phyloP scores from a whole-genome alignment of 2,888 invertebrate genomes.

The Pterostichus madidus region DNA sequence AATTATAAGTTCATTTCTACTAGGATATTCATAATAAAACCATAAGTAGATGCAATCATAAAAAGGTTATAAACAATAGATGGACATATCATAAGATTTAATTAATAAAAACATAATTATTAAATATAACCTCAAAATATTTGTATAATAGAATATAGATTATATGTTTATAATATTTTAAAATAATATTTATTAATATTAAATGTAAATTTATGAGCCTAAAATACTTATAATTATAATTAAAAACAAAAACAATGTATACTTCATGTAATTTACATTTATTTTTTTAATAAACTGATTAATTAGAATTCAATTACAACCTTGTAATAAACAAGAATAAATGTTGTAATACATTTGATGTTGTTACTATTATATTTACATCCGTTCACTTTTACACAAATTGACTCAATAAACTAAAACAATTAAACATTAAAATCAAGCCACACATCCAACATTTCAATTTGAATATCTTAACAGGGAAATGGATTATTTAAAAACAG shows the following conservation, averaged over 20 bases:
- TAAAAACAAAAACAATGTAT: conserved; percentile 18
- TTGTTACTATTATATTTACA: background rate
- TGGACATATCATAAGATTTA: background rate
- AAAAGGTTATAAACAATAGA: background rate
- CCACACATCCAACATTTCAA: background rate
- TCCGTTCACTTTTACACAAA: conserved; percentile 2
- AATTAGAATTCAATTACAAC: conserved; percentile 43
- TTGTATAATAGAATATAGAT: background rate
- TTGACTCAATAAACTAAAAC: background rate
- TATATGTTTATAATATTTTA: too few relatives aligned
- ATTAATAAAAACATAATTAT: background rate
- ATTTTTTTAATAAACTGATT: conserved; percentile 29
- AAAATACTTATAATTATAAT: background rate
- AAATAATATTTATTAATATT: too few relatives aligned
- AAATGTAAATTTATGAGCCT: background rate
- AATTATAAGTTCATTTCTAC: too few relatives aligned
- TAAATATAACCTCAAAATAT: too few relatives aligned
- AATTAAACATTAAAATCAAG: conserved; percentile 15
- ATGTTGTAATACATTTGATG: conserved; percentile 20
- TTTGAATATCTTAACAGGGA: background rate
- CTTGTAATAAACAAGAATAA: conserved; percentile 43
- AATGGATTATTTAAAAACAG: background rate
- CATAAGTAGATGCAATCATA: background rate
- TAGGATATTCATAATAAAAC: too few relatives aligned
- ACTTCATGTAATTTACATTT: background rate